phyloP scores from a whole-genome alignment of 1,140 invertebrate species.

The Brachionus angularis region DNA sequence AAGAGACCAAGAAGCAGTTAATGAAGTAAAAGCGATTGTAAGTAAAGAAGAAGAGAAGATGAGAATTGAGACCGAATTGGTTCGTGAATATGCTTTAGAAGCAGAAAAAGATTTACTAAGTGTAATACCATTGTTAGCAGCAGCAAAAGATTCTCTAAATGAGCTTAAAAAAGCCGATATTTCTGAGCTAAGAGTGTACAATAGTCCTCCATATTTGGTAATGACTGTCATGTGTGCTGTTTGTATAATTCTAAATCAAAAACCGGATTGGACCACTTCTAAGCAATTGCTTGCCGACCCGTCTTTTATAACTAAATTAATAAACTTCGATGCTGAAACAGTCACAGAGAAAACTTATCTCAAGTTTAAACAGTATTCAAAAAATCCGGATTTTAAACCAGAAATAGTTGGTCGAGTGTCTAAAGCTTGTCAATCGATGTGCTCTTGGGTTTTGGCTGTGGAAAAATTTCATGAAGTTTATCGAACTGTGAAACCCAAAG shows the following conservation, averaged over 20 bases:
- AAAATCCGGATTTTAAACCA: slow-evolving; percentile 54
- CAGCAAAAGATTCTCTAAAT: slow-evolving; percentile 74
- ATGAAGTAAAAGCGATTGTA: slow-evolving; percentile 55
- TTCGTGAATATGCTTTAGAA: slow-evolving; percentile 57
- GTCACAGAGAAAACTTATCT: slow-evolving; percentile 54
- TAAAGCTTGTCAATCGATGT: slow-evolving; percentile 53
- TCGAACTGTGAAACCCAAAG: slow-evolving; percentile 49
- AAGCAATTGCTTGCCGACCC: slow-evolving; percentile 53
- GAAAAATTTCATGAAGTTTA: slow-evolving; percentile 57
- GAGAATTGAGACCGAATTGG: slow-evolving; percentile 55
- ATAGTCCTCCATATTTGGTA: slow-evolving; percentile 52
- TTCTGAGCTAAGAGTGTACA: slow-evolving; percentile 68
- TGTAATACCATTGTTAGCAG: slow-evolving; percentile 71
- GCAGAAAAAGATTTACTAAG: slow-evolving; percentile 54
- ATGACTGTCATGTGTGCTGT: slow-evolving; percentile 71
- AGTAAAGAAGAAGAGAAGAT: slow-evolving; percentile 54
- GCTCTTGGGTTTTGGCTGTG: slow-evolving; percentile 56
- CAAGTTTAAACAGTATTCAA: slow-evolving; percentile 54
- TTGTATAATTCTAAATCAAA: slow-evolving; percentile 73
- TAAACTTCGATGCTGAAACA: slow-evolving; percentile 55
- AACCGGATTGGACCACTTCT: slow-evolving; percentile 59
- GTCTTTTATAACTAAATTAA: slow-evolving; percentile 53
- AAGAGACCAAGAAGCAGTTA: slow-evolving; percentile 53
- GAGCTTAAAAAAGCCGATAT: slow-evolving; percentile 80
- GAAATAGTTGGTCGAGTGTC: slow-evolving; percentile 54